Conservation (phyloP, 2,797 vertebrate genomes). For the Cheirogaleus major region DNA sequence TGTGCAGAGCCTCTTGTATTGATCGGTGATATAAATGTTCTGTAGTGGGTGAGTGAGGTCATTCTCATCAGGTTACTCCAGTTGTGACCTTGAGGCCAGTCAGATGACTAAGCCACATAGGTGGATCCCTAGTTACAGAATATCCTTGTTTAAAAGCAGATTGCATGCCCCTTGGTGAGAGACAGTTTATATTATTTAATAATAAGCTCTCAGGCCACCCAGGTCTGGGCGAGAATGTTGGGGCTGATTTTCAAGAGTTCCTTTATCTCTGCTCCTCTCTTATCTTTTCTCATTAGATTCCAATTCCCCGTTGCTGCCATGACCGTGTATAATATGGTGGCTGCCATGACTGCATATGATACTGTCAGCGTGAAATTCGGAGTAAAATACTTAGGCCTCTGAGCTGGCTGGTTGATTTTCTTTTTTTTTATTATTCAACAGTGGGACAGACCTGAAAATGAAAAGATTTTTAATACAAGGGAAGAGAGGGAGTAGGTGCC, state of each 20-base stretch:
- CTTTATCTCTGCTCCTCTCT: conserved; percentile 58
- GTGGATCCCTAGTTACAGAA: conserved; percentile 71
- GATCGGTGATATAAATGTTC: conserved; percentile 89
- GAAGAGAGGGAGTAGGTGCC: conserved; percentile 29
- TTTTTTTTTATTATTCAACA: neutral
- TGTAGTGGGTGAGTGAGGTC: conserved; percentile 90
- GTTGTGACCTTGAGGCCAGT: conserved; percentile 84
- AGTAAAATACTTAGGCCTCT: conserved; percentile 40
- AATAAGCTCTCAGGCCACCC: conserved; percentile 40
- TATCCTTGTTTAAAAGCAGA: conserved; percentile 75
- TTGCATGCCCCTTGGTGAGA: conserved; percentile 17
- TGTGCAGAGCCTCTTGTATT: conserved; percentile 85
- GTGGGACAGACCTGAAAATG: conserved; percentile 10
- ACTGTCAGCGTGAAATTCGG: neutral
- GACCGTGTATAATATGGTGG: conserved; percentile 15
- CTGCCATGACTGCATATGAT: neutral
- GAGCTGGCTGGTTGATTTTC: neutral
- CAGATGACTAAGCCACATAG: conserved; percentile 72
- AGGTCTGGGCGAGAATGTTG: neutral
- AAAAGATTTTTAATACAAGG: conserved; percentile 38
- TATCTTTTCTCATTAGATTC: conserved; percentile 57
- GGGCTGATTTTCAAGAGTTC: conserved; percentile 58
- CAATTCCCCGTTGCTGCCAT: conserved; percentile 35
- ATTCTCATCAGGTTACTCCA: conserved; percentile 84
- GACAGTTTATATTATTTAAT: neutral